Conservation (phyloP, 1,140 invertebrate genomes). For the Hyles euphorbiae region DNA sequence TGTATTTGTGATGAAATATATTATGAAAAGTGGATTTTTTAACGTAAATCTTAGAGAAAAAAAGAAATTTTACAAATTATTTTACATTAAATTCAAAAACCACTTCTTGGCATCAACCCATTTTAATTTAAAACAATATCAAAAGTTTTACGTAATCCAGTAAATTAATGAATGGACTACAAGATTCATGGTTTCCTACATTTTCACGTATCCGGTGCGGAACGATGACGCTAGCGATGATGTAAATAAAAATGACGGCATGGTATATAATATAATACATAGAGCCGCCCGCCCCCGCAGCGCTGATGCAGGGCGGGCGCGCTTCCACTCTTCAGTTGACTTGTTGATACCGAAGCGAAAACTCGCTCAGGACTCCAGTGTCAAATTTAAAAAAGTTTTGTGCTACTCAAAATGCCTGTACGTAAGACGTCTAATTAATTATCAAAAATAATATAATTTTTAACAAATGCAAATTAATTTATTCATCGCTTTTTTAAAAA, state of each 20-base stretch:
- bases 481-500: no score
- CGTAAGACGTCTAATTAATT: background rate
- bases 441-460: no score
- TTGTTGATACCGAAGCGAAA: constrained; percentile 47
- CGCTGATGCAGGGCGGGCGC: constrained; percentile 47
- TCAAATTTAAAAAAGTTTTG: constrained; percentile 25
- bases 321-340: constrained; percentile 38
- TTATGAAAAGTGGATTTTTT: no score
- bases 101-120: no score
- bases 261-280: constrained; percentile 15
- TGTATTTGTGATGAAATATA: no score
- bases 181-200: background rate
- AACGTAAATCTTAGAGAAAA: no score
- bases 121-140: background rate
- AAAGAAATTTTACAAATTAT: no score
- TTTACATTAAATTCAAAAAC: no score
- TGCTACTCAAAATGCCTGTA: constrained; percentile 50
- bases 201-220: constrained; percentile 5
- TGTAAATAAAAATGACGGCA: constrained; percentile 28
- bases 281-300: constrained; percentile 43
- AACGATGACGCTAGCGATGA: constrained; percentile 9
- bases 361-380: constrained; percentile 42
- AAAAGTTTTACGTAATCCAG: background rate
- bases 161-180: constrained; percentile 4
- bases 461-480: no score